Base-by-base conservation (phyloP, 2,888 invertebrate genomes). In the Arrhopalites spinosus region DNA sequence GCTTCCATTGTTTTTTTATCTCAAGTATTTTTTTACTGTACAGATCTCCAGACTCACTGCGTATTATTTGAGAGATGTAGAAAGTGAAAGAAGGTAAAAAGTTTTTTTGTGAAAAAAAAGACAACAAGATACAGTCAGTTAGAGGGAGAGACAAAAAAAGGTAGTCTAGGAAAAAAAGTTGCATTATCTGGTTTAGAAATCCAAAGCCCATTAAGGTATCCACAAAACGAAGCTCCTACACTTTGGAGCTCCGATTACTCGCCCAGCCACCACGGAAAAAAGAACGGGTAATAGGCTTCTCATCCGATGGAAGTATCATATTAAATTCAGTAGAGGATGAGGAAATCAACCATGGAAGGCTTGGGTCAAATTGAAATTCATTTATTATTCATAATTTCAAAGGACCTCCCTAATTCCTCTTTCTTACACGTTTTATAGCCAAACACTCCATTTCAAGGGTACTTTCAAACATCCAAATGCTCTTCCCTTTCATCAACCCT, bases 161-260 rank as follows among this genome's bases (percentile, higher is more conserved):
- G 29, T 20, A 61, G 61, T 56, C 56, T 23, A 30, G 23, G 56
- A 67, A 68, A 56, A 30, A 43, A 45, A 71, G 71, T 67, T 75
- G 71, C 73, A 76, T 76, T 68, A 73, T 73, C 76, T 67, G 72
- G 61, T 68, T 73, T 67, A 59, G 73, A 73, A 76, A 73, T 73
- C 77, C 77, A 77, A 77, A 77, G 75, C 77, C 77, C 77, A 77
- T 77, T 77, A 77, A 70, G 64, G 70, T 77, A 74, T 74, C 77
- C 77, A 53, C 70, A 75, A 45, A 70, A 53, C 27, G 53, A 70
- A 70, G 64, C 64, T 36, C 5, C 30, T 50, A 2, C 5, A 29
- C 20, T 8, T n/a, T 20, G n/a, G n/a, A n/a, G n/a, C 69, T 69
- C 69, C n/a, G 69, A 69, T 69, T 69, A 69, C 69, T n/a, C n/a